Percentiles rank a stretch among this genome's conserved stretches.
Evolutionary conservation across 2,113 vertebrate species (phyloP).

Genomic region (Typhlomys cinereus): DNA sequence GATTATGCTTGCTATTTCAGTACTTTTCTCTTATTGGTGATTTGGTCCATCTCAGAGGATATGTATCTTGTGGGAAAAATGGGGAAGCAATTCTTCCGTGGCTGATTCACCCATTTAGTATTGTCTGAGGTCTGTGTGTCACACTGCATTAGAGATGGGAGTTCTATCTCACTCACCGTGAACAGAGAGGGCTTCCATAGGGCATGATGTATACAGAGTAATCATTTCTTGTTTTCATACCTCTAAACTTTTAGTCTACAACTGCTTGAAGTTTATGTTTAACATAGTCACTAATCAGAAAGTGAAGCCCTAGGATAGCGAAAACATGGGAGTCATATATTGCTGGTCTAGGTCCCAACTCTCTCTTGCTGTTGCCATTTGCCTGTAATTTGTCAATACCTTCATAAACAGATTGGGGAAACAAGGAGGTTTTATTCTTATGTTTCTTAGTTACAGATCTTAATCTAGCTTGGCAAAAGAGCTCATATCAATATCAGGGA

Average conservation of each 20-base stretch:
- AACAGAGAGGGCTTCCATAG: neutral
- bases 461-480: too few species aligned
- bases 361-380: rapidly evolving
- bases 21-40: neutral
- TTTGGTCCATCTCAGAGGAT: neutral
- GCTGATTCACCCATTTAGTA: neutral
- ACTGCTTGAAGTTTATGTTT: neutral
- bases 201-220: too few species aligned
- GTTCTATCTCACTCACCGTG: neutral
- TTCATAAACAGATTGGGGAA: too few species aligned
- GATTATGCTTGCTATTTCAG: neutral
- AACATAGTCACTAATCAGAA: neutral
- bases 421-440: too few species aligned
- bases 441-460: too few species aligned
- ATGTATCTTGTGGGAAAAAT: neutral
- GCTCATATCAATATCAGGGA: too few species aligned
- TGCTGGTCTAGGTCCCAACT: neutral
- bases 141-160: too few species aligned
- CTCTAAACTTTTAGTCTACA: neutral
- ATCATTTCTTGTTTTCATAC: neutral
- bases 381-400: too few species aligned
- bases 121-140: too few species aligned
- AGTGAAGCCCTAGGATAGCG: neutral
- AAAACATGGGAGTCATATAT: too few species aligned
- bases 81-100: neutral